A percentile compares a stretch with the other conserved stretches of the same genome.
Evolutionary conservation across 1,140 invertebrate genomes (phyloP).

Genomic region (Copidosoma floridanum): DNA sequence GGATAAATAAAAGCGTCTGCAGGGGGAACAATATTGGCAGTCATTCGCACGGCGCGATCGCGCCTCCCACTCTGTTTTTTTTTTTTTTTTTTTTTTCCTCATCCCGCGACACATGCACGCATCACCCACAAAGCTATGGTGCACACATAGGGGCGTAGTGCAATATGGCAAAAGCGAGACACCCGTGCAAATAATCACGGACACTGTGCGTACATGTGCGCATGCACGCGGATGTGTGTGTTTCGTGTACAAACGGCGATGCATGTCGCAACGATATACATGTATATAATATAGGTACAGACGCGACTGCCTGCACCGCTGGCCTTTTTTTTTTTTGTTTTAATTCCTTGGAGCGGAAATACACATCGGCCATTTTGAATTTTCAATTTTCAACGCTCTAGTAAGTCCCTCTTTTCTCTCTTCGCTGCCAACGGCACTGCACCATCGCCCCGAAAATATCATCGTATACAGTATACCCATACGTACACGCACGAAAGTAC

Average conservation of each 20-base stretch:
- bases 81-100: conserved; percentile 7
- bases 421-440: too few species aligned
- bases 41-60: conserved; percentile 14
- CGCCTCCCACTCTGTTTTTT: neutral
- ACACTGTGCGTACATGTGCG: neutral
- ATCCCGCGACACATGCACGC: conserved; percentile 16
- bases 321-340: conserved; percentile 49
- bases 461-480: neutral
- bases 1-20: neutral
- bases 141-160: too few species aligned
- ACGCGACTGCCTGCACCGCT: neutral
- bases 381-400: conserved; percentile 60
- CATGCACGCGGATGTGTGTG: conserved; percentile 26
- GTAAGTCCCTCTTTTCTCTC: too few species aligned
- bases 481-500: neutral
- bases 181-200: conserved; percentile 54
- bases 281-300: too few species aligned
- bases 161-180: conserved; percentile 35
- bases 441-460: too few species aligned
- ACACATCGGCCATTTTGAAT: conserved; percentile 59
- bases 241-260: conserved; percentile 54
- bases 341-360: conserved; percentile 58
- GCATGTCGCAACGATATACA: conserved; percentile 43
- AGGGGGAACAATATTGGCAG: conserved; percentile 6
- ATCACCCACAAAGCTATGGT: conserved; percentile 30